Percentiles rank a stretch among this genome's conserved stretches.
phyloP scores from a whole-genome alignment of 37 sponge, comb jelly and placozoan genomes.

The Geodia barretti region DNA sequence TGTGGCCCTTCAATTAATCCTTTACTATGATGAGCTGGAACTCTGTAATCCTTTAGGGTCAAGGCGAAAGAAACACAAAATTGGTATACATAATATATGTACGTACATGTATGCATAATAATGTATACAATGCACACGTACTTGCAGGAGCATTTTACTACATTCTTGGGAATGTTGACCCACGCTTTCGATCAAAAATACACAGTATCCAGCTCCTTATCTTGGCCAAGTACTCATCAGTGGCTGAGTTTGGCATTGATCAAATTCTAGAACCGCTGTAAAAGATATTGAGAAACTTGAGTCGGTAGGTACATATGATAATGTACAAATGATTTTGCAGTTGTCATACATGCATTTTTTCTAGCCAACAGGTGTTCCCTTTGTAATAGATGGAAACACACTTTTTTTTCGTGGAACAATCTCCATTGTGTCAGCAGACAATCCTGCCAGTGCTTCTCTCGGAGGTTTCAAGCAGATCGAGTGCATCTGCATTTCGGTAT shows the following conservation, averaged over 20 bases:
- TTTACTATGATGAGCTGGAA: conserved; percentile 46
- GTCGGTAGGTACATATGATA: background rate
- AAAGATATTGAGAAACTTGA: conserved; percentile 38
- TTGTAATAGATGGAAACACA: conserved; percentile 11
- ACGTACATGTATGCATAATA: background rate
- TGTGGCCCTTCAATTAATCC: conserved; percentile 16
- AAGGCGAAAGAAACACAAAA: conserved; percentile 35
- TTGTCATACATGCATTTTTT: background rate
- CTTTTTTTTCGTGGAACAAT: conserved; percentile 8
- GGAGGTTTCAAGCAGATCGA: conserved; percentile 43
- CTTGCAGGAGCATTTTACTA: conserved; percentile 40
- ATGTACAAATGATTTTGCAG: background rate
- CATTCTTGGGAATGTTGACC: conserved; percentile 31
- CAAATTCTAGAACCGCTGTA: conserved; percentile 31
- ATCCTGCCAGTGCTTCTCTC: conserved; percentile 16
- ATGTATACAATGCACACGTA: conserved; percentile 4
- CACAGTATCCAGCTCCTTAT: conserved; percentile 16
- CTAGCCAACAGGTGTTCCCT: conserved; percentile 12
- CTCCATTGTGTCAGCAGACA: conserved; percentile 29
- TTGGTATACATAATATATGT: conserved; percentile 3
- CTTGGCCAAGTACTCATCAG: background rate
- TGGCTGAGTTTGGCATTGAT: conserved; percentile 28
- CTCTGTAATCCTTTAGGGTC: conserved; percentile 41
- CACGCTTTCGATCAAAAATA: conserved; percentile 21
- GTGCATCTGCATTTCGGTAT: conserved; percentile 2